Conservation (phyloP, 2,797 vertebrate species). For the Anguilla megastoma region DNA sequence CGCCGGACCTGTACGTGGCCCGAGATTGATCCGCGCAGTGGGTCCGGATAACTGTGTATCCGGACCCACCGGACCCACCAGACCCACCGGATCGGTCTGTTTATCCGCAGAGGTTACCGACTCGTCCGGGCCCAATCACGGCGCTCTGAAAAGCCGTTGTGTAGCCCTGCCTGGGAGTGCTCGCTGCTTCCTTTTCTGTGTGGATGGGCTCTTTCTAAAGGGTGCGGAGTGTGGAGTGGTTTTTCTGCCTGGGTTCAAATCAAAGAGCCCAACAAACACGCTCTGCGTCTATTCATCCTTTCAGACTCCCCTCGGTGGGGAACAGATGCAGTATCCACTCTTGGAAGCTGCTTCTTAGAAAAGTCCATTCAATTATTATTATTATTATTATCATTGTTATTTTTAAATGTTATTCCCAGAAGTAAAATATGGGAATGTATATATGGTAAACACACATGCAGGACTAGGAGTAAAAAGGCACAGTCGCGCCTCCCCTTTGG, state of each 20-base stretch:
- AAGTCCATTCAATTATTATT: neutral
- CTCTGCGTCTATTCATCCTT: neutral
- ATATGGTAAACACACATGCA: too few species aligned
- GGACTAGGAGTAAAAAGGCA: neutral
- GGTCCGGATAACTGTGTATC: neutral
- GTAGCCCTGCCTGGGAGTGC: neutral
- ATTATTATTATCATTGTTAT: neutral
- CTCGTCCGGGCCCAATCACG: too few species aligned
- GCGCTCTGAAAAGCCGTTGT: neutral
- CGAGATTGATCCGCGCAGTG: too few species aligned
- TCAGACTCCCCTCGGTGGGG: neutral
- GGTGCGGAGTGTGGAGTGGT: neutral
- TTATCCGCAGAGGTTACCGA: neutral
- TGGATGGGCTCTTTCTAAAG: neutral
- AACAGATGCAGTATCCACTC: neutral
- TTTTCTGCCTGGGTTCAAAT: neutral
- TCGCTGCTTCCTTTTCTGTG: neutral
- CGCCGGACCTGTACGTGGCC: constrained; percentile 37
- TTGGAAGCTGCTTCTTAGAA: neutral
- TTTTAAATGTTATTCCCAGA: neutral
- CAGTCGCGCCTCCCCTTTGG: neutral
- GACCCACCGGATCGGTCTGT: neutral
- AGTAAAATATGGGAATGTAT: neutral
- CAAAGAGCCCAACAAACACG: neutral
- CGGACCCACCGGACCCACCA: neutral